Evolutionary conservation across 1,140 invertebrate species (phyloP).

Genomic region (Bactericera cockerelli): DNA sequence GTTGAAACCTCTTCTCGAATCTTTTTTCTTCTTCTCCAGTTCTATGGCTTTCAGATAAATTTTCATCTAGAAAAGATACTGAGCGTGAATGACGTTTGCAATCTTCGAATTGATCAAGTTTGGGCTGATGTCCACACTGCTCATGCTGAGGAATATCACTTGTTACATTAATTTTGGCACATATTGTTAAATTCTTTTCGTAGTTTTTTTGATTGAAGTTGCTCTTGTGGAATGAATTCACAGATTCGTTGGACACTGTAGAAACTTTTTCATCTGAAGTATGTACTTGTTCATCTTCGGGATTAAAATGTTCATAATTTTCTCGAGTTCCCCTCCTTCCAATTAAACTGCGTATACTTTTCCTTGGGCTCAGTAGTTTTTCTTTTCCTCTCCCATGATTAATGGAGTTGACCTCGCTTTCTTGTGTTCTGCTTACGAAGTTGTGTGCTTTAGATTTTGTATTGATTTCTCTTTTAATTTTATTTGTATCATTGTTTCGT

Average conservation of each 20-base stretch:
- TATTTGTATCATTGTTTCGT: background rate
- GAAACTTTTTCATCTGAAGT: background rate
- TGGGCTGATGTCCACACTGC: background rate
- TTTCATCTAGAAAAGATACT: too few relatives aligned
- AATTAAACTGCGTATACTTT: background rate
- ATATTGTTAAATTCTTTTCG: background rate
- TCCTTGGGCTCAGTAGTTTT: background rate
- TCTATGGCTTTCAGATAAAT: too few relatives aligned
- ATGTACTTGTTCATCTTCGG: background rate
- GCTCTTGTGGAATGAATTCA: background rate
- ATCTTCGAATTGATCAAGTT: background rate
- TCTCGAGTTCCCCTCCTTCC: background rate
- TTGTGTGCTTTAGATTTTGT: background rate
- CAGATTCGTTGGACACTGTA: background rate
- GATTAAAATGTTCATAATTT: background rate
- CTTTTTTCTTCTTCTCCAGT: too few relatives aligned
- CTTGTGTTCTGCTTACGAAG: background rate
- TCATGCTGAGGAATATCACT: background rate
- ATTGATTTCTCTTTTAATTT: conserved; percentile 4
- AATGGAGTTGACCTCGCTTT: background rate
- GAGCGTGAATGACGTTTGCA: background rate
- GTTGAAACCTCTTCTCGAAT: too few relatives aligned
- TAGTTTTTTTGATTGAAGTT: background rate
- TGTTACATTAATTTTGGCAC: background rate
- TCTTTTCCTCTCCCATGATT: conserved; percentile 6